Base-by-base conservation (phyloP, 2,888 invertebrate genomes). In the Lasioglossum calceatum region DNA sequence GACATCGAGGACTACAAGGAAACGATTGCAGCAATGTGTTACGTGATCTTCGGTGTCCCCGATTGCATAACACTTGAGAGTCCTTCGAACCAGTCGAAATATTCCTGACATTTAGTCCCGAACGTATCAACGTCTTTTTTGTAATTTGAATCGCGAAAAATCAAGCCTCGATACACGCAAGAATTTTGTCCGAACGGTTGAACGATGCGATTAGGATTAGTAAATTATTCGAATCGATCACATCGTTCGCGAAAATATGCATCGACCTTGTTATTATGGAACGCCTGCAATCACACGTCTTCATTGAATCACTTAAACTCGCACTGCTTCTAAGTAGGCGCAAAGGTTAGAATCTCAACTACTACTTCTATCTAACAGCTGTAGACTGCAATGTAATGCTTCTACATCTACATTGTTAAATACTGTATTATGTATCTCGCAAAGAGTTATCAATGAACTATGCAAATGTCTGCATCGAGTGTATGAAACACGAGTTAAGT, bases 21-120 rank as follows among this genome's bases (percentile, higher is more conserved):
- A 58, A 73, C 32, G n/a, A 72, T 77, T 85, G 77, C 16, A 10
- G 67, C 14, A 81, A 81, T 10, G 16, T 14, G 39, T 86, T 79
- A 79, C 54, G 44, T 77, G 42, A 70, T 44, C 27, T 77, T 61
- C 12, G 7, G n/a, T 73, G 77, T 4, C 32, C 32, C 27, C 8
- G 67, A 54, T 32, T 14, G n/a, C n/a, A 27, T 32, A 73, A 67
- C 23, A 8, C 4, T 84, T 71, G 27, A n/a, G 12, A 39, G 2
- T 71, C n/a, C 4, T 14, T 72, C 10, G n/a, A 67, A 50, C 39
- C 5, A 23, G 16, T n/a, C 27, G 23, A 58, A 58, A 61, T 58
- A 58, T 58, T 8, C 16, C 27, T 50, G 14, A 27, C 32, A 32
- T 50, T 73, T 73, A 73, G 16, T 27, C 47, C 32, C 16, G 44